A percentile compares a stretch with the other conserved stretches of the same genome.
phyloP scores from a whole-genome alignment of 2,888 invertebrate species.

The Disparrhopalites patrizii region DNA sequence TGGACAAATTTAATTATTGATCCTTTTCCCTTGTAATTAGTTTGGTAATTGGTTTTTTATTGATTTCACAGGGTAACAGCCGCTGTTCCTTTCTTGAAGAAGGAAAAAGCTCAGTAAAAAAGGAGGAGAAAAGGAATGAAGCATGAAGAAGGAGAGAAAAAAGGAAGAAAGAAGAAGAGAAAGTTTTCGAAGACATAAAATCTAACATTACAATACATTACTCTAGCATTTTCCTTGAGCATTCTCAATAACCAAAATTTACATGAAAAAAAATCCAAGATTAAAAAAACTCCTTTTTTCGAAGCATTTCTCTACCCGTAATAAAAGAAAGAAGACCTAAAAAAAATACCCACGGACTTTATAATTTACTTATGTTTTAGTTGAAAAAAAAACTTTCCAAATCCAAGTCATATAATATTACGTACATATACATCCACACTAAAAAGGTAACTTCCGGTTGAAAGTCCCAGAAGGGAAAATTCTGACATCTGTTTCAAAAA shows the following conservation, averaged over 20 bases:
- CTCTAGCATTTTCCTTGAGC: not conserved
- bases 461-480: too few relatives aligned
- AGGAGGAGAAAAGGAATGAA: not conserved
- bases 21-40: not conserved
- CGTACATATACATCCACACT: too few relatives aligned
- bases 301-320: conserved; percentile 22
- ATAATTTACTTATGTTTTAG: too few relatives aligned
- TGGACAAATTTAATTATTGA: too few relatives aligned
- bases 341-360: too few relatives aligned
- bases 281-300: conserved; percentile 20
- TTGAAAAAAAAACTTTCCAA: too few relatives aligned
- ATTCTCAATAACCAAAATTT: conserved; percentile 6
- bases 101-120: conserved; percentile 60
- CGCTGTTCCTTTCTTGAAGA: conserved; percentile 76
- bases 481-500: too few relatives aligned
- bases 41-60: conserved; percentile 33
- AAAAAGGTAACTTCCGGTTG: too few relatives aligned
- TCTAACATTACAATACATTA: not conserved
- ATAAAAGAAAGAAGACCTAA: conserved; percentile 12
- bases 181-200: not conserved
- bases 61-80: conserved; percentile 69
- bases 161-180: not conserved
- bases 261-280: too few relatives aligned
- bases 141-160: not conserved
- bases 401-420: too few relatives aligned